Percentiles rank a stretch among this genome's conserved stretches.
Evolutionary conservation across 2,797 vertebrate genomes (phyloP).

Genomic region (Selene dorsalis): DNA sequence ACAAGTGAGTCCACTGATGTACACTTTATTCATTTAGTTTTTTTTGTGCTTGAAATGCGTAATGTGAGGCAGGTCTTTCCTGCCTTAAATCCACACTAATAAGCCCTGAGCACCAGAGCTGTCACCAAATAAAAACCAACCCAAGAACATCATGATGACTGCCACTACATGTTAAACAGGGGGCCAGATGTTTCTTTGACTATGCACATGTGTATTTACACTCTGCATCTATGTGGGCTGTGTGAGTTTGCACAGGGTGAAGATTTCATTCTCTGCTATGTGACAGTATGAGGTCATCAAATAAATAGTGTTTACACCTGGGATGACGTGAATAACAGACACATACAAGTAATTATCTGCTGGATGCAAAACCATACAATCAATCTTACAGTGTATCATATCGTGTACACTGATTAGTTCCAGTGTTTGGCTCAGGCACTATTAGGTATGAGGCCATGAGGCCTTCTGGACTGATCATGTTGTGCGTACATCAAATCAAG

Average conservation of each 20-base stretch:
- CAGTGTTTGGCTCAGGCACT: neutral
- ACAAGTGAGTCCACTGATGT: conserved; percentile 12
- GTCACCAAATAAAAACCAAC: conserved; percentile 7
- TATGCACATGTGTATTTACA: conserved; percentile 13
- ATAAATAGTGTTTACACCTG: neutral
- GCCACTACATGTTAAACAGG: neutral
- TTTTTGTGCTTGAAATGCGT: neutral
- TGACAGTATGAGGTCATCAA: conserved; percentile 3
- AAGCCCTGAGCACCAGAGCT: conserved; percentile 19
- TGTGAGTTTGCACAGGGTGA: neutral
- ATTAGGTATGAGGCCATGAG: neutral
- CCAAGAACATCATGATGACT: conserved; percentile 6
- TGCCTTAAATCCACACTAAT: neutral
- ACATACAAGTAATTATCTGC: neutral
- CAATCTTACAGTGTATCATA: neutral
- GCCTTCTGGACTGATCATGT: neutral
- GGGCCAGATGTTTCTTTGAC: conserved; percentile 37
- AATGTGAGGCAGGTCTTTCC: neutral
- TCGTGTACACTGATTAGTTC: neutral
- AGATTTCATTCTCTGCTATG: neutral
- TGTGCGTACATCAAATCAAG: neutral
- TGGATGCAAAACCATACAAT: neutral
- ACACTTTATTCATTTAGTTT: neutral
- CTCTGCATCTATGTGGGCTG: neutral
- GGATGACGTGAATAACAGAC: neutral